These are phyloP conservation scores for Oedothorax gibbosus DNA, from an alignment of 1,140 invertebrate species.

Conservation along the genomic window DNA sequence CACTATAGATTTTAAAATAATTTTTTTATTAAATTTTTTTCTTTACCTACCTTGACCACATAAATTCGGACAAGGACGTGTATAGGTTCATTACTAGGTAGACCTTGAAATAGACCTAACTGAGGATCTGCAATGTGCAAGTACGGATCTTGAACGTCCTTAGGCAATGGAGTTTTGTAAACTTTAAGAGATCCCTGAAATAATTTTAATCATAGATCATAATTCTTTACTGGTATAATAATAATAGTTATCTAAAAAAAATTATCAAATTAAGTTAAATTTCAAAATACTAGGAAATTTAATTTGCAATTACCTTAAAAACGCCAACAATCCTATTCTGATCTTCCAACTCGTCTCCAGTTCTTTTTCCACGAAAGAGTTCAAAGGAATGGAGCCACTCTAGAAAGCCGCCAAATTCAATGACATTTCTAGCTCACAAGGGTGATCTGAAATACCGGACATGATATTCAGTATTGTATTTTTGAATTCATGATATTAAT, in stretches of 20 bases:
- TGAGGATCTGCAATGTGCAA: slow-evolving; percentile 83
- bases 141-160: slow-evolving; percentile 80
- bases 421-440: slow-evolving; percentile 83
- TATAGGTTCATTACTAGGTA: slow-evolving; percentile 89
- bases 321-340: slow-evolving; percentile 86
- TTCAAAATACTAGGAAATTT: background rate
- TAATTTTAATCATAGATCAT: no score
- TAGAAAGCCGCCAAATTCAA: slow-evolving; percentile 83
- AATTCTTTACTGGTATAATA: no score
- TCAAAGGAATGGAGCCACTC: slow-evolving; percentile 90
- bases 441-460: slow-evolving; percentile 74
- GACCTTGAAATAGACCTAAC: slow-evolving; percentile 83
- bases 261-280: no score
- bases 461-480: no score
- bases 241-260: background rate
- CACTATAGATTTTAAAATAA: no score
- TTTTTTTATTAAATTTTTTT: no score
- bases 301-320: slow-evolving; percentile 76
- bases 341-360: slow-evolving; percentile 84
- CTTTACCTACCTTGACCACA: slow-evolving; percentile 75
- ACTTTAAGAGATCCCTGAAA: slow-evolving; percentile 85
- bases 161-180: slow-evolving; percentile 85
- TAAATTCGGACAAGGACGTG: slow-evolving; percentile 88
- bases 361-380: slow-evolving; percentile 88
- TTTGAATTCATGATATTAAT: no score